phyloP scores from a whole-genome alignment of 2,113 vertebrate genomes.

The Aleadryas rufinucha region DNA sequence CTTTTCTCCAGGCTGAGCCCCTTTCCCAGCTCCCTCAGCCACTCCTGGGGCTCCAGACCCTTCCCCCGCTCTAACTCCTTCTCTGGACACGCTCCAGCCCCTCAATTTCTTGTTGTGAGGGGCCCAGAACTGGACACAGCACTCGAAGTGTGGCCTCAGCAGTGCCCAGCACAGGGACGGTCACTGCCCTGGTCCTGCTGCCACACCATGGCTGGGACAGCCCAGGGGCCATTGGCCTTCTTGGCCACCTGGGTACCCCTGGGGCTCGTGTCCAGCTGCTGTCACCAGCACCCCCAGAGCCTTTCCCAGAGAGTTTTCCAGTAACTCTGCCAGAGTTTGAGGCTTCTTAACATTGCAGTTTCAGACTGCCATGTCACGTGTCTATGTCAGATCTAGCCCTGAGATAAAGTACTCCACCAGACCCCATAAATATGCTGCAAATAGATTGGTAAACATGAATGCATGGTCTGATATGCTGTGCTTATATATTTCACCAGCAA shows the following conservation, averaged over 20 bases:
- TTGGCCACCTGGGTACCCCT: background rate
- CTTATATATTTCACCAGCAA: background rate
- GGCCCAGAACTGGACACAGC: background rate
- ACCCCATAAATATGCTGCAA: background rate
- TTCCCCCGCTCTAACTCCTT: background rate
- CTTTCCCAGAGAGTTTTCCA: background rate
- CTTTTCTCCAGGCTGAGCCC: background rate
- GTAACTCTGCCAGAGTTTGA: background rate
- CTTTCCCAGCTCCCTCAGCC: background rate
- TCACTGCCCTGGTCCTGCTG: background rate
- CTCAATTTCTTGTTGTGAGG: background rate
- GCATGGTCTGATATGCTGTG: background rate
- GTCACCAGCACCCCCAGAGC: accelerated
- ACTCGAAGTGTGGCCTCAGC: background rate
- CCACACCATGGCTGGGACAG: background rate
- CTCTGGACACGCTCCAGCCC: background rate
- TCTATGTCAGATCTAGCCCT: background rate
- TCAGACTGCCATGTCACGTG: background rate
- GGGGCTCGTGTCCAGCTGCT: background rate
- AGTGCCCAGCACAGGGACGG: background rate
- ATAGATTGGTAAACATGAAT: background rate
- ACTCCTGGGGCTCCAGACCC: background rate
- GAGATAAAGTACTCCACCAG: background rate
- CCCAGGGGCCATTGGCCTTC: background rate
- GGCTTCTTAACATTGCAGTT: background rate